Evolutionary conservation across 2,888 invertebrate genomes (phyloP).

Genomic region (Holacanthella duospinosa): DNA sequence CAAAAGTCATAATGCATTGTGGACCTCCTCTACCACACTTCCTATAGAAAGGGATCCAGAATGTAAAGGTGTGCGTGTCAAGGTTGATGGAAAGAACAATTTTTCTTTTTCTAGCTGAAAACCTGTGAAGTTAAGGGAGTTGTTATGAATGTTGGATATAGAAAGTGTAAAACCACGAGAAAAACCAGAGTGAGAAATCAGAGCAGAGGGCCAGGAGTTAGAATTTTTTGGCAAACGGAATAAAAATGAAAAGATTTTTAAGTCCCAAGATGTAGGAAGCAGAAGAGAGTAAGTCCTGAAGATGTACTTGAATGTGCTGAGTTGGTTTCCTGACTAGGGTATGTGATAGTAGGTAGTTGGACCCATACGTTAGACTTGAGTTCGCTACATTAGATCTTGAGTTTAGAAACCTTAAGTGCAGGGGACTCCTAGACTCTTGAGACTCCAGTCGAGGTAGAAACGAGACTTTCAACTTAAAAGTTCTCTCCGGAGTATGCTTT

Average conservation of each 20-base stretch:
- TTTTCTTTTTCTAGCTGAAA: background rate
- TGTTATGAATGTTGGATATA: background rate
- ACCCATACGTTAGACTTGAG: constrained; percentile 1
- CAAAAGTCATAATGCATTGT: background rate
- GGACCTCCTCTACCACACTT: background rate
- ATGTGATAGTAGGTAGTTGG: background rate
- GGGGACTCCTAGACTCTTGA: background rate
- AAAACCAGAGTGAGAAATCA: background rate
- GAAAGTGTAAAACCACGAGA: background rate
- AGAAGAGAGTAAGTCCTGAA: background rate
- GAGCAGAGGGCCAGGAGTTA: background rate
- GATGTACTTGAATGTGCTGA: too few relatives aligned
- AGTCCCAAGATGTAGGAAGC: background rate
- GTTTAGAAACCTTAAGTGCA: background rate
- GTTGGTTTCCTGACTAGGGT: background rate
- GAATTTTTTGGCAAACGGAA: background rate
- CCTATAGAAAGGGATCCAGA: background rate
- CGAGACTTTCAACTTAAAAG: constrained; percentile 3
- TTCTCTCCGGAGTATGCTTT: background rate
- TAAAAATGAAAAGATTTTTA: background rate
- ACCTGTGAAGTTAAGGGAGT: background rate
- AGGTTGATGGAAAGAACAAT: background rate
- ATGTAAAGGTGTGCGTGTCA: background rate
- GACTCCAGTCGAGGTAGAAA: background rate
- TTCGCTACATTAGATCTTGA: background rate